phyloP scores from a whole-genome alignment of 1,140 invertebrate genomes.

The Ostrea denselamellosa region DNA sequence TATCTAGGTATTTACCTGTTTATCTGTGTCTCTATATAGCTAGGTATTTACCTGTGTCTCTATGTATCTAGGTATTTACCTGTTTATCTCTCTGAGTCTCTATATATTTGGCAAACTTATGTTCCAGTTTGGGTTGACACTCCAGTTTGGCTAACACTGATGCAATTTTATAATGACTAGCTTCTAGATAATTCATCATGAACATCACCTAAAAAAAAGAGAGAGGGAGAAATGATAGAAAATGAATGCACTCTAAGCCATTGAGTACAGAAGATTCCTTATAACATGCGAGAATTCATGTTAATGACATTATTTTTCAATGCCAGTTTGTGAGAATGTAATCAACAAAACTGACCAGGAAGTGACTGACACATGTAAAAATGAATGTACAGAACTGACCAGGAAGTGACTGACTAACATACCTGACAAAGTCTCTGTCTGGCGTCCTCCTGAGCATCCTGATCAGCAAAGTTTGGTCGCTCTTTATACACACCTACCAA shows the following conservation, averaged over 20 bases:
- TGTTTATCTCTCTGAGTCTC: slow-evolving; percentile 83
- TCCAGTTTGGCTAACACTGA: slow-evolving; percentile 89
- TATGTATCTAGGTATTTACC: background rate
- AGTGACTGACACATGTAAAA: slow-evolving; percentile 76
- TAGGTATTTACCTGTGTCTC: background rate
- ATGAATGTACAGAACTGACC: too few relatives aligned
- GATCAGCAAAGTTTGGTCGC: slow-evolving; percentile 91
- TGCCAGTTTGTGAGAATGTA: too few relatives aligned
- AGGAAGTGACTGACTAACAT: slow-evolving; percentile 52
- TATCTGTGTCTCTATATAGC: too few relatives aligned
- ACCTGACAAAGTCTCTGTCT: slow-evolving; percentile 94
- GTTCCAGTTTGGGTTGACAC: slow-evolving; percentile 84
- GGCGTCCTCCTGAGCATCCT: slow-evolving; percentile 95
- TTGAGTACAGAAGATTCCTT: too few relatives aligned
- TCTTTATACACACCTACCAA: slow-evolving; percentile 93
- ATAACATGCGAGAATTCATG: too few relatives aligned
- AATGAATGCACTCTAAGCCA: background rate
- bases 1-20: too few relatives aligned
- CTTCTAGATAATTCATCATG: slow-evolving; percentile 94
- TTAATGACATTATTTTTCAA: too few relatives aligned
- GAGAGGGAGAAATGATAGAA: background rate
- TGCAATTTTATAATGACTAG: slow-evolving; percentile 91
- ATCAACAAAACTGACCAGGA: background rate
- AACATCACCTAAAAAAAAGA: slow-evolving; percentile 88
- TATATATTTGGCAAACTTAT: slow-evolving; percentile 91